A percentile compares a stretch with the other conserved stretches of the same genome.
Conservation (phyloP, 2,888 invertebrate genomes). For the Podabrus alpinus region DNA sequence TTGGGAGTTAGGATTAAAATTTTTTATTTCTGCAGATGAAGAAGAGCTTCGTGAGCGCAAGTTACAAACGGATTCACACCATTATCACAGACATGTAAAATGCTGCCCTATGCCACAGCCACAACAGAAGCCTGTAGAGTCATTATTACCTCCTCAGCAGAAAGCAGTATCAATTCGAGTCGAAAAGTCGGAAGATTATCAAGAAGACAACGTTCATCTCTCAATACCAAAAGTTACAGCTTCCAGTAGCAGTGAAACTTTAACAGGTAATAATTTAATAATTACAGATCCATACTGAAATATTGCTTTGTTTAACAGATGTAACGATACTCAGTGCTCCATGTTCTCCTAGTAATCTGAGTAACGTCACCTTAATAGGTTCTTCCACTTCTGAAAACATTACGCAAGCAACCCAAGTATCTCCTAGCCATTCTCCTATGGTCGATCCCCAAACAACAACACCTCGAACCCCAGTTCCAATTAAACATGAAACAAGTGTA, state of each 20-base stretch:
- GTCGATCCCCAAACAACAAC: slow-evolving; percentile 28
- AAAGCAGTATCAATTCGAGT: slow-evolving; percentile 57
- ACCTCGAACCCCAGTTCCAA: neutral
- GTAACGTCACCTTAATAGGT: slow-evolving; percentile 73
- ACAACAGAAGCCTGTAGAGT: slow-evolving; percentile 35
- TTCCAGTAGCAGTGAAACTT: slow-evolving; percentile 77
- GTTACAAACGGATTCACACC: slow-evolving; percentile 48
- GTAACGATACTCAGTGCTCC: slow-evolving; percentile 62
- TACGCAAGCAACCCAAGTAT: slow-evolving; percentile 22
- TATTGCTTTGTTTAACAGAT: slow-evolving; percentile 44
- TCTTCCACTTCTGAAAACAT: slow-evolving; percentile 59
- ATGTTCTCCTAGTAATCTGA: slow-evolving; percentile 74
- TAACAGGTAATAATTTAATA: slow-evolving; percentile 62
- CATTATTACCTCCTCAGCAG: slow-evolving; percentile 43
- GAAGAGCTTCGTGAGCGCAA: slow-evolving; percentile 56
- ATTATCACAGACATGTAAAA: slow-evolving; percentile 46
- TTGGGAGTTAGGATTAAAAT: neutral
- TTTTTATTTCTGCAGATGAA: slow-evolving; percentile 53
- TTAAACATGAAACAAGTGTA: neutral
- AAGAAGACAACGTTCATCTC: slow-evolving; percentile 65
- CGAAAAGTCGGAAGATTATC: slow-evolving; percentile 53
- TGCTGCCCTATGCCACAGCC: slow-evolving; percentile 43
- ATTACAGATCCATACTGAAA: neutral
- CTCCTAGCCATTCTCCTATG: slow-evolving; percentile 18
- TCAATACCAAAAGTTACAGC: slow-evolving; percentile 76